Conservation (phyloP, 2,797 vertebrate genomes). For the Diceros bicornis region DNA sequence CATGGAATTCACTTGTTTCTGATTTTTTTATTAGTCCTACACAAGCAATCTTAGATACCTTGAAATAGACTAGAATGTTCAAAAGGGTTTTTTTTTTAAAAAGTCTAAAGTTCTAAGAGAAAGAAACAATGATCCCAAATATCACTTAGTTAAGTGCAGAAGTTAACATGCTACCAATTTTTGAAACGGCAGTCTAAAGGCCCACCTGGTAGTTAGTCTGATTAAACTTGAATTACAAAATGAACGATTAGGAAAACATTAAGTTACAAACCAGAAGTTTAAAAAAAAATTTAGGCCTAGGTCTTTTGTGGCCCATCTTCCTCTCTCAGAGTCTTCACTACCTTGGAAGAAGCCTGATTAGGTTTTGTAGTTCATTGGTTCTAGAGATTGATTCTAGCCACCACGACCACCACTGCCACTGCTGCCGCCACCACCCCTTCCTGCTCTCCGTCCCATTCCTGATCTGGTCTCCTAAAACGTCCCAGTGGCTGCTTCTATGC, state of each 20-base stretch:
- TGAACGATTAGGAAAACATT: neutral
- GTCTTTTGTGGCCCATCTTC: neutral
- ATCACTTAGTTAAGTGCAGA: neutral
- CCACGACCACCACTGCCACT: neutral
- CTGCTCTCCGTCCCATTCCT: neutral
- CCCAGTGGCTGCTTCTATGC: neutral
- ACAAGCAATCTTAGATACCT: neutral
- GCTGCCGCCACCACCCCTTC: neutral
- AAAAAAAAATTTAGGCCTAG: neutral
- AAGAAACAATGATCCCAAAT: neutral
- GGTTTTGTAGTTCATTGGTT: neutral
- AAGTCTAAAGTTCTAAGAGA: slow-evolving; percentile 43
- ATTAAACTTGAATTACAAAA: slow-evolving; percentile 24
- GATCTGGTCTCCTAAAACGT: neutral
- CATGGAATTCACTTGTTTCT: neutral
- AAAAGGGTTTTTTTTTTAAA: neutral
- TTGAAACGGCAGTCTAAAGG: neutral
- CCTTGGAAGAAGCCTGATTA: neutral
- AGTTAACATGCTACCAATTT: neutral
- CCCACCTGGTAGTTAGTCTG: neutral
- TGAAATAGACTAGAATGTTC: slow-evolving; percentile 4
- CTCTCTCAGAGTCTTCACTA: neutral
- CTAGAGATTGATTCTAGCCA: neutral
- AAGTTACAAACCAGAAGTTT: neutral
- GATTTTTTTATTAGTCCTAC: neutral